Evolutionary conservation across 1,140 invertebrate genomes (phyloP), one percentile per base, ranked within the genome.

Genomic region (Diorhabda sublineata): DNA sequence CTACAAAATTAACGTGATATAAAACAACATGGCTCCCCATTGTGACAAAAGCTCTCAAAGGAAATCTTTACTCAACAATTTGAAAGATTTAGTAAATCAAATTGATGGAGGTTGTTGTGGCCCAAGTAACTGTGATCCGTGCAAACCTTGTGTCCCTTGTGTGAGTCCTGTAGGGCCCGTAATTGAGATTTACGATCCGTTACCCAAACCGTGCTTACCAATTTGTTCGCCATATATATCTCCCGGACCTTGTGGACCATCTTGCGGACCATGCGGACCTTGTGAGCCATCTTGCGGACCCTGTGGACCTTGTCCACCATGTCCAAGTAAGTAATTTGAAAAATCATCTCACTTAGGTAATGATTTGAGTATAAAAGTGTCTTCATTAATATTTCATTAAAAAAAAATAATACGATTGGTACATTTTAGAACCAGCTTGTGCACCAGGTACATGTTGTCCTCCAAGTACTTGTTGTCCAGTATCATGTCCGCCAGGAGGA

Each of bases 161-260:
- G 71, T 69, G 47, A 73, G 73, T 69, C 67, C 68, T 43, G 67
- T 71, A 5, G 78, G 78, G 44, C 77, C 78, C 42, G 77, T 79
- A 58, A 79, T 79, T 58, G 78, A 79, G 73, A 79, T 78, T 57
- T 79, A 79, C 66, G 78, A 79, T 74, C 78, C 78, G 11, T 75
- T 77, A 72, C 78, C 78, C 59, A 79, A 79, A 74, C 74, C 78
- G 63, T 78, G 77, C 72, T 67, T 79, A 63, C 76, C 77, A 70
- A 75, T 78, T 76, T 77, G 76, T 72, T 75, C 71, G 68, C 77
- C 75, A 42, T 59, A 60, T 61, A 65, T 75, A 66, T 41, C 67
- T 44, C 66, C 45, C 47, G 42, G 4, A 64, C 66, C 61, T 45
- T 69, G 70, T 57, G 45, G 42, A 52, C 75, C 77, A 4, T 74